phyloP scores from a whole-genome alignment of 2,113 vertebrate species.

The Odocoileus virginianus region DNA sequence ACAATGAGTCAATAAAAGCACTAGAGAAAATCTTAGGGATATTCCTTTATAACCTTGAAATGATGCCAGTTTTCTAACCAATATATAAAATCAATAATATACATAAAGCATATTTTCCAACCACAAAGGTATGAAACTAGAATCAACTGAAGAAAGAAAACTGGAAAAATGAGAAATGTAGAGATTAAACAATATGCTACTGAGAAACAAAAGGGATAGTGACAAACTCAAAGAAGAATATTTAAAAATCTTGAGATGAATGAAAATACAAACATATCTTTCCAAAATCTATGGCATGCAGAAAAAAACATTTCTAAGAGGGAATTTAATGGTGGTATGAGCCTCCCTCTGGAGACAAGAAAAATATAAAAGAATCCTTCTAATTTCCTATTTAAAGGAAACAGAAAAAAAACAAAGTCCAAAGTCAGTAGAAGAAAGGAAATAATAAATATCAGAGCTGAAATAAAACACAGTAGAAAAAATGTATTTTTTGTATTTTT shows the following conservation, averaged over 20 bases:
- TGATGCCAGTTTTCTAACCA: background rate
- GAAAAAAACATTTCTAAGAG: background rate
- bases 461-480: background rate
- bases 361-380: background rate
- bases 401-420: background rate
- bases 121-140: background rate
- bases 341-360: background rate
- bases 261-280: background rate
- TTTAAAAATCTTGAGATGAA: background rate
- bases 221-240: background rate
- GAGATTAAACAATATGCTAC: background rate
- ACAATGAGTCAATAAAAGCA: background rate
- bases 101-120: background rate
- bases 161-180: background rate
- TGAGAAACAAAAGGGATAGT: background rate
- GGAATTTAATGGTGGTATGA: background rate
- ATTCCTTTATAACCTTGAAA: background rate
- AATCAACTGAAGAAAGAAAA: background rate
- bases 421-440: background rate
- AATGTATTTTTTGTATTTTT: background rate
- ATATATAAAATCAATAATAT: background rate
- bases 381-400: background rate
- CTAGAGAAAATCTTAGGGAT: background rate
- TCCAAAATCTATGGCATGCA: background rate
- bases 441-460: background rate